These are phyloP conservation scores for Pipa parva DNA, from an alignment of 2,113 vertebrate genomes.

Conservation along the genomic window DNA sequence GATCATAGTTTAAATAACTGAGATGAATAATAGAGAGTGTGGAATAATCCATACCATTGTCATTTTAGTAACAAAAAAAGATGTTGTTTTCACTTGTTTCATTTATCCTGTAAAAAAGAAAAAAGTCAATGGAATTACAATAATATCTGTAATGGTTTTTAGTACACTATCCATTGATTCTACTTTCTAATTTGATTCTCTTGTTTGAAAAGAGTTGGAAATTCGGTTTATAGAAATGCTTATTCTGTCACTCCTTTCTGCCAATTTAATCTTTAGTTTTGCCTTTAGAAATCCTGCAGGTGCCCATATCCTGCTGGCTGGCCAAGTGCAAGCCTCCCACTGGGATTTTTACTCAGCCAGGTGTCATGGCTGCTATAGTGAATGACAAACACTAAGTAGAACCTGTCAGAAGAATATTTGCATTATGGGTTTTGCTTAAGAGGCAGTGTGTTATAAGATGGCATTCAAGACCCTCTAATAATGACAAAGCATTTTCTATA, in stretches of 20 bases:
- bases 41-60: neutral
- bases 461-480: conserved; percentile 57
- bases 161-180: conserved; percentile 43
- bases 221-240: conserved; percentile 56
- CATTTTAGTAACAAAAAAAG: neutral
- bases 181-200: conserved; percentile 47
- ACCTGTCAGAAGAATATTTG: conserved; percentile 66
- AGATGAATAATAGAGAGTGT: no score
- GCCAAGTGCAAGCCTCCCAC: conserved; percentile 69
- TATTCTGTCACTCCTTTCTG: conserved; percentile 54
- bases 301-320: conserved; percentile 65
- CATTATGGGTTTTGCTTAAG: conserved; percentile 52
- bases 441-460: conserved; percentile 58
- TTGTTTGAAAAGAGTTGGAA: conserved; percentile 56
- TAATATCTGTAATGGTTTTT: conserved; percentile 39
- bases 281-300: conserved; percentile 68
- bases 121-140: conserved; percentile 23
- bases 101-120: conserved; percentile 25
- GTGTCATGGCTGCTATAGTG: conserved; percentile 66
- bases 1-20: no score
- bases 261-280: conserved; percentile 69
- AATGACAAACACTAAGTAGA: conserved; percentile 74
- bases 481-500: conserved; percentile 61
- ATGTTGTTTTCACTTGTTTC: conserved; percentile 28
- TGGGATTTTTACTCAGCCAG: conserved; percentile 79